Evolutionary conservation across 2,888 invertebrate species (phyloP).

Genomic region (Meandrusa payeni): DNA sequence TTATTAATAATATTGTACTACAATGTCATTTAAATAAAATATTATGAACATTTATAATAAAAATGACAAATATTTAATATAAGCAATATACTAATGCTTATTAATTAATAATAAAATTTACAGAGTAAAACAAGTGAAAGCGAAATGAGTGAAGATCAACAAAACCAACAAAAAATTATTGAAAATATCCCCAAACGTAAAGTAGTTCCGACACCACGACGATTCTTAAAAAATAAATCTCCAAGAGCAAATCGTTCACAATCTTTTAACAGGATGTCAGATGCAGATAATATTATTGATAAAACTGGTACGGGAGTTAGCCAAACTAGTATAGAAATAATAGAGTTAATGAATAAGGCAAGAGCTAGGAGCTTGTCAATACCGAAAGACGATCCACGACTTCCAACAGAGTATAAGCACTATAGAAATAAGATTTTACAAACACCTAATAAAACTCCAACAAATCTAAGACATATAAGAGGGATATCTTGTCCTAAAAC

Average conservation of each 20-base stretch:
- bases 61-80: constrained; percentile 22
- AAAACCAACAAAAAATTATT: constrained; percentile 45
- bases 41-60: constrained; percentile 44
- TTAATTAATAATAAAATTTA: constrained; percentile 63
- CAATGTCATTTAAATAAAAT: constrained; percentile 36
- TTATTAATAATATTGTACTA: constrained; percentile 69
- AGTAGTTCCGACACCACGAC: constrained; percentile 62
- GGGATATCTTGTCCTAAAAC: constrained; percentile 78
- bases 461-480: constrained; percentile 53
- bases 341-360: constrained; percentile 72
- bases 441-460: constrained; percentile 76
- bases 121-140: constrained; percentile 81
- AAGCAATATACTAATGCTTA: constrained; percentile 43
- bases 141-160: constrained; percentile 79
- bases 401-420: constrained; percentile 54
- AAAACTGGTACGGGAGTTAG: constrained; percentile 67
- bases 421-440: constrained; percentile 67
- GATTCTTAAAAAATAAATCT: constrained; percentile 66
- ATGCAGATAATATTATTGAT: constrained; percentile 53
- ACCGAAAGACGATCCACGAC: constrained; percentile 72
- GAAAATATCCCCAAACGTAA: constrained; percentile 54
- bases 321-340: constrained; percentile 70
- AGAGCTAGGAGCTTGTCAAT: constrained; percentile 74
- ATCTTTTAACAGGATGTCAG: constrained; percentile 71
- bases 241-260: constrained; percentile 78